Conservation (phyloP, 1,140 invertebrate genomes). For the Spodoptera frugiperda region DNA sequence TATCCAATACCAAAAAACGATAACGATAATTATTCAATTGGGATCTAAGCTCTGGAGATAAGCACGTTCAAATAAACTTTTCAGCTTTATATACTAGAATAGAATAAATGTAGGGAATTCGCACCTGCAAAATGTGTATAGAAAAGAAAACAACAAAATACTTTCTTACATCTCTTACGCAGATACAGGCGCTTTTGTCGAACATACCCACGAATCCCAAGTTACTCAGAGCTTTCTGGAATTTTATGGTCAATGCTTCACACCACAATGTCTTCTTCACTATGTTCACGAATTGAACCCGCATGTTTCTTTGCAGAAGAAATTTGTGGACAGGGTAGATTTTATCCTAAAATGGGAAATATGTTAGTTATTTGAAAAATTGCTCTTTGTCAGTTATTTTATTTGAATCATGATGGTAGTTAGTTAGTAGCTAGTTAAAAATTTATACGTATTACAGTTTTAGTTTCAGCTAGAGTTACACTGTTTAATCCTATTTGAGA, state of each 20-base stretch:
- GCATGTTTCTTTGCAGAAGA: conserved; percentile 66
- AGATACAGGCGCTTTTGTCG: conserved; percentile 59
- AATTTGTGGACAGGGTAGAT: conserved; percentile 71
- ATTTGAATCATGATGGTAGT: not conserved
- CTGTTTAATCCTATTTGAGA: no score
- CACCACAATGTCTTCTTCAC: conserved; percentile 72
- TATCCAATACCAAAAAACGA: no score
- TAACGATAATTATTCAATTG: no score
- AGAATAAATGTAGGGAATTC: no score
- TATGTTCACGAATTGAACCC: conserved; percentile 71
- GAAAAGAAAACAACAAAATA: not conserved
- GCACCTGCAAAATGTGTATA: not conserved
- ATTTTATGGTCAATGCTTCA: conserved; percentile 68
- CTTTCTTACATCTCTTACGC: conserved; percentile 71
- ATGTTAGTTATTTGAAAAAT: not conserved
- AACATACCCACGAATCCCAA: conserved; percentile 63
- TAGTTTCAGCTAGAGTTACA: no score
- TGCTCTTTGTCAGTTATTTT: not conserved
- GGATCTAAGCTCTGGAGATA: no score
- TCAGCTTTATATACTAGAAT: no score
- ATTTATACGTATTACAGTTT: no score
- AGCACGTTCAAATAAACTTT: no score
- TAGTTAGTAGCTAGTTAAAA: no score
- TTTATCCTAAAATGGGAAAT: conserved; percentile 66
- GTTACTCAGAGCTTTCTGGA: conserved; percentile 67